Evolutionary conservation across 2,113 vertebrate species (phyloP), one percentile per base, ranked within the genome.

Genomic region (Oreochromis niloticus): DNA sequence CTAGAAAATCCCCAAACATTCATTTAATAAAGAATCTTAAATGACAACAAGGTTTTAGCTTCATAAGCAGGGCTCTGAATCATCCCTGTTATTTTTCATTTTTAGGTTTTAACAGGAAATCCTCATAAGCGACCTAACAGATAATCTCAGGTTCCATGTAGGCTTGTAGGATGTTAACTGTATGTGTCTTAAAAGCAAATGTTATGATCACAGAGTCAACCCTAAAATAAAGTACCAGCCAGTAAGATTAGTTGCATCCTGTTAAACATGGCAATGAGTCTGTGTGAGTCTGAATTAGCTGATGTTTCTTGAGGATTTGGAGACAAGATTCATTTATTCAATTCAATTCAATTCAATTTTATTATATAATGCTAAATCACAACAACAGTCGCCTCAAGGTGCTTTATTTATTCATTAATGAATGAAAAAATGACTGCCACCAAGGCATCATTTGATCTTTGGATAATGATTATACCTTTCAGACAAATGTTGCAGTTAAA

Each of bases 11-110:
- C 41, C 41, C 41, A 9, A 17, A 73, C 17, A 27, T 4, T 3
- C 17, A 46, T 46, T 27, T 73, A n/a, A 27, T 27, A 46, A 73
- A 73, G 66, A 16, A 73, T 46, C 13, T 73, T 17, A 0, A 73
- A 73, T 27, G 0, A 73, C 41, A 27, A 11, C 0, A 46, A 46
- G 14, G 41, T 73, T 43, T 46, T 17, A 27, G 0, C 13, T 27
- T 27, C 68, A 46, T 43, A 36, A 36, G 63, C 19, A n/a, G 63
- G 34, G 63, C 63, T 8, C 63, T 41, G 63, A 41, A 41, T 22
- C 63, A 22, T 41, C 11, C 34, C 34, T 39, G 63, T 68, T 39
- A 41, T 6, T 2, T 68, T 41, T 9, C 19, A 22, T 68, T 22
- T 39, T 39, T 8, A 68, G 19, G 0, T 71, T 71, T 71, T 71